phyloP scores from a whole-genome alignment of 2,888 invertebrate species.

The Vandiemenella viatica region DNA sequence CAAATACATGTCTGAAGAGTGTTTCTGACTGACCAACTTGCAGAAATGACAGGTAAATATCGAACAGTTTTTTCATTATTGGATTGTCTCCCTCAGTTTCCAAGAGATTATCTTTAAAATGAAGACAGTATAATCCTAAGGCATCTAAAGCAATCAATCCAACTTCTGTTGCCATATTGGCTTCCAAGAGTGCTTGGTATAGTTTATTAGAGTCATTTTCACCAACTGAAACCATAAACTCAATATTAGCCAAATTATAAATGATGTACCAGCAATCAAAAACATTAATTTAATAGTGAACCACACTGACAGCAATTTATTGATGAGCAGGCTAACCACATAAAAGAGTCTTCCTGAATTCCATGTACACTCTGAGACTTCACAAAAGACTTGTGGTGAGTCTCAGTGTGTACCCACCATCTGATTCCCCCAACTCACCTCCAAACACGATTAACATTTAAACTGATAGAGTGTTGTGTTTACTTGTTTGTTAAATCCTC shows the following conservation, averaged over 20 bases:
- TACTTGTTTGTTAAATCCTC: too few species aligned
- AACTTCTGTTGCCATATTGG: slow-evolving; percentile 76
- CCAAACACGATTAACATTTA: too few species aligned
- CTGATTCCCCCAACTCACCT: too few species aligned
- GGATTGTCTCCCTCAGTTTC: slow-evolving; percentile 50
- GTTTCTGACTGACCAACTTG: slow-evolving; percentile 83
- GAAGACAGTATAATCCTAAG: slow-evolving; percentile 68
- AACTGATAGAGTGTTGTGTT: too few species aligned
- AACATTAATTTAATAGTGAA: too few species aligned
- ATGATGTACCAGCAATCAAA: too few species aligned
- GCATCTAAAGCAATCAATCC: slow-evolving; percentile 79
- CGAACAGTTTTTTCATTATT: slow-evolving; percentile 66
- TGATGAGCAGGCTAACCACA: too few species aligned
- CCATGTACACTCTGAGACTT: too few species aligned
- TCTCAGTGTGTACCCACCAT: too few species aligned
- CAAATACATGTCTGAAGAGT: slow-evolving; percentile 80
- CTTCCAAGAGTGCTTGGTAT: slow-evolving; percentile 53
- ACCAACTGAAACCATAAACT: slow-evolving; percentile 9
- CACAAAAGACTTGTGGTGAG: too few species aligned
- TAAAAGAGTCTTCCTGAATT: too few species aligned
- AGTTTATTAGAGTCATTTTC: slow-evolving; percentile 41
- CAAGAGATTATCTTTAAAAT: slow-evolving; percentile 44
- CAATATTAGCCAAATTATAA: background rate
- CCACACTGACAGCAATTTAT: too few species aligned
- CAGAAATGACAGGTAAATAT: slow-evolving; percentile 72